Base-by-base conservation (phyloP, 2,888 invertebrate species). In the Didymodactylos carnosus region DNA sequence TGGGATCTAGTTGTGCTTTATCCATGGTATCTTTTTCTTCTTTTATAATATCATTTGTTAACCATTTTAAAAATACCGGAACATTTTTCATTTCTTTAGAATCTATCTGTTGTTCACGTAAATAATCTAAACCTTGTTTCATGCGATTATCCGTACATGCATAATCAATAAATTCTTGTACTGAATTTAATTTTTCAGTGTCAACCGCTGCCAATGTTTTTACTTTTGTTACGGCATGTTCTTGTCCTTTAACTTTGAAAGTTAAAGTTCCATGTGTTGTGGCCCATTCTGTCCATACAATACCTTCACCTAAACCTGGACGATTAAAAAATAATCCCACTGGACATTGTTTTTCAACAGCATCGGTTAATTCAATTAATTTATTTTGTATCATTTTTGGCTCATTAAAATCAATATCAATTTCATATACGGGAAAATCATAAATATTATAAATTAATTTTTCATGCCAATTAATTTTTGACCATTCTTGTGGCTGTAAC, bases 81-180 rank as follows among this genome's bases (percentile, higher is more conserved):
- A 62, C 13, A 62, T 35, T 62, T 10, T 62, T 62, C 62, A 62
- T 62, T 62, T 62, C 35, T n/a, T n/a, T 62, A 1, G 62, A 35
- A n/a, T n/a, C n/a, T 62, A 62, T 11, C n/a, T 62, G 62, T 62
- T 62, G 62, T 62, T 62, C 62, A 62, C 62, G 62, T 62, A 62
- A 62, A 62, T 62, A 62, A 62, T 62, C 62, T 19, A 62, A 35
- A 3, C 62, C 62, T 62, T 62, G 62, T 10, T 0, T 16, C 62
- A 62, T 62, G 7, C 62, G 62, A 62, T 62, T 62, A n/a, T 62
- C 62, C n/a, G 62, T 62, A 19, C 62, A 62, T 35, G 62, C 62
- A 35, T 62, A 62, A 13, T 29, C 29, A 35, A 62, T 19, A 35
- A 62, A 62, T 29, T 35, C 62, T 62, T 62, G 27, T 5, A 62